Evolutionary conservation across 64 coral and sea anemone species (phyloP), one percentile per base, ranked within the genome.

Genomic region (Stylophora pistillata): DNA sequence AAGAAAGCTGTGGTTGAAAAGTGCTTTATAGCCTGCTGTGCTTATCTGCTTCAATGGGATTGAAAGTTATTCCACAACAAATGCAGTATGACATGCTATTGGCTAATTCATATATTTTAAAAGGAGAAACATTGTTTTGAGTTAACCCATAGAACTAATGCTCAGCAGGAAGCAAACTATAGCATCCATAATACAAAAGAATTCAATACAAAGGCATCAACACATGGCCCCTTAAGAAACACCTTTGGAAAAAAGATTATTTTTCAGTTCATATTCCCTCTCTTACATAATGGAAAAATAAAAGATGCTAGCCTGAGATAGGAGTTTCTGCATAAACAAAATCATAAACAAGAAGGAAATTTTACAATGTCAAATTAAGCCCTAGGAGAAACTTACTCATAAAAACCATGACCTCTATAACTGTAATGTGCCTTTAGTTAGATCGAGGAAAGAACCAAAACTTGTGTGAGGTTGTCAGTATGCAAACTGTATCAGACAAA

Each of bases 91-190:
- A 53, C 5, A 25, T 52, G 20, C 34, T 12, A 84, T 70, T 84
- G 80, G 80, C 27, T 21, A 70, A 12, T 69, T 53, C n/a, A 34
- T 69, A 84, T 10, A n/a, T 13, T 21, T 69, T 66, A 28, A 83
- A 83, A 83, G 80, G 80, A 84, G 69, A 23, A 63, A 53, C 23
- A 21, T 70, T 70, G 62, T 84, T 84, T 84, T 53, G 62, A 65
- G 69, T 53, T 52, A 70, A 84, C 31, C 80, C 34, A 5, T 15
- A 68, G 33, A 27, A 84, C 80, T 69, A 84, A 69, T 70, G 80
- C 62, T 63, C 80, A 26, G 80, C 80, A 70, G 37, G 80, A 84
- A 15, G 20, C 41, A 37, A 53, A 37, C 20, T 68, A 10, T 69
- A 10, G 14, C 5, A 84, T 26, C 69, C 11, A 23, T 69, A 70